These are phyloP conservation scores for Drosophila pseudotakahashii DNA, from an alignment of 2,888 invertebrate species.

Conservation along the genomic window DNA sequence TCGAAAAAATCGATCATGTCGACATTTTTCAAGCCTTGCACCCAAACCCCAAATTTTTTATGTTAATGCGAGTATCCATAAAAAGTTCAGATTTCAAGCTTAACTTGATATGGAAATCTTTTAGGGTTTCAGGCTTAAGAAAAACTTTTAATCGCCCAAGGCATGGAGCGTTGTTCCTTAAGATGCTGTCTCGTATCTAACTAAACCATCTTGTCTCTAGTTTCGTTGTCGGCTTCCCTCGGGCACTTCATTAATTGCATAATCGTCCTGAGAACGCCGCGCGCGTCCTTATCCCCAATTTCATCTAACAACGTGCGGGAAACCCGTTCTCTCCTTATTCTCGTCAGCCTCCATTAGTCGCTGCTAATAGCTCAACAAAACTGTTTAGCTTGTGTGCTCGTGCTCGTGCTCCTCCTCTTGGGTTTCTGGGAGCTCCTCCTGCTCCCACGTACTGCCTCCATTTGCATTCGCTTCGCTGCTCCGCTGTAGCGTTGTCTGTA, in stretches of 20 bases:
- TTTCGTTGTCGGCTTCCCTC: slow-evolving; percentile 10
- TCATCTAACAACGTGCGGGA: slow-evolving; percentile 2
- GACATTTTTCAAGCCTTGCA: too few relatives aligned
- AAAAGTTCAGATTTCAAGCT: neutral
- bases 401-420: slow-evolving; percentile 18
- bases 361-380: slow-evolving; percentile 65
- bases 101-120: slow-evolving; percentile 1
- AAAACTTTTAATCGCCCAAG: neutral
- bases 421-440: slow-evolving; percentile 1
- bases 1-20: too few relatives aligned
- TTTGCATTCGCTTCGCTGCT: slow-evolving; percentile 2
- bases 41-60: too few relatives aligned
- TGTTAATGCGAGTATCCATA: neutral
- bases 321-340: slow-evolving; percentile 1
- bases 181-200: slow-evolving; percentile 14
- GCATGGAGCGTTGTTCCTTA: neutral
- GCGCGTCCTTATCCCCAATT: slow-evolving; percentile 1
- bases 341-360: slow-evolving; percentile 68
- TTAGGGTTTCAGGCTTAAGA: neutral
- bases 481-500: slow-evolving; percentile 32
- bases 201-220: slow-evolving; percentile 25
- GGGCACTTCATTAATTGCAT: slow-evolving; percentile 67
- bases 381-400: slow-evolving; percentile 68
- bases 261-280: slow-evolving; percentile 44
- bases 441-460: slow-evolving; percentile 8